Conservation (phyloP, 1,140 invertebrate genomes). For the Cydia pomonella region DNA sequence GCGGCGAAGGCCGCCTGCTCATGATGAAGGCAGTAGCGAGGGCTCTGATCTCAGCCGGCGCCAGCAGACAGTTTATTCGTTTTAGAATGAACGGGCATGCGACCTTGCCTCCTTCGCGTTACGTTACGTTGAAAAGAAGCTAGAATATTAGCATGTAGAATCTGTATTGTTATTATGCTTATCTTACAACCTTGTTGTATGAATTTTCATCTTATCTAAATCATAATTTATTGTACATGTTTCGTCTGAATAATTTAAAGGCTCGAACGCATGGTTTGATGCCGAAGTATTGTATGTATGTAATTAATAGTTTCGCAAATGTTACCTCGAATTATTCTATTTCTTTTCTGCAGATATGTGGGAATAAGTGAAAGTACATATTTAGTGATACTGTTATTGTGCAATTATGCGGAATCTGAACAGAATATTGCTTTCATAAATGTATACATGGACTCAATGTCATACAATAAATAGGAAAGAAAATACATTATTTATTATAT, state of each 20-base stretch:
- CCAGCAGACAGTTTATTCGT: slow-evolving; percentile 56
- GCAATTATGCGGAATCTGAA: slow-evolving; percentile 9
- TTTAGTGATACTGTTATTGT: slow-evolving; percentile 30
- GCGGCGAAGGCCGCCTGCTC: slow-evolving; percentile 85
- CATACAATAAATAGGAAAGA: slow-evolving; percentile 24
- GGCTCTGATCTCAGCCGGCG: slow-evolving; percentile 6
- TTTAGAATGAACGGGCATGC: slow-evolving; percentile 57
- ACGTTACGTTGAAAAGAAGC: neutral
- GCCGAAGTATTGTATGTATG: slow-evolving; percentile 11
- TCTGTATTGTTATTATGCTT: slow-evolving; percentile 9
- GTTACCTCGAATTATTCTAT: slow-evolving; percentile 11
- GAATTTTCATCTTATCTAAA: slow-evolving; percentile 8
- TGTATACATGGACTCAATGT: slow-evolving; percentile 32
- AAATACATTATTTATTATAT: slow-evolving; percentile 30
- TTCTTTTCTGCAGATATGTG: neutral
- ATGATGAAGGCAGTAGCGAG: slow-evolving; percentile 75
- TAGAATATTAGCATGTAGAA: slow-evolving; percentile 16
- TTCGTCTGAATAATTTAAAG: neutral
- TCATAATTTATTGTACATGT: slow-evolving; percentile 13
- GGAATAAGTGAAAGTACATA: slow-evolving; percentile 24
- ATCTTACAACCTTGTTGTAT: slow-evolving; percentile 13
- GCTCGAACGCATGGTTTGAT: neutral
- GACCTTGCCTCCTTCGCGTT: neutral
- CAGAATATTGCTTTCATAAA: slow-evolving; percentile 30
- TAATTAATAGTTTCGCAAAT: slow-evolving; percentile 15